These are phyloP conservation scores for Drosophila bifasciata DNA, from an alignment of 1,140 invertebrate genomes.

Conservation along the genomic window DNA sequence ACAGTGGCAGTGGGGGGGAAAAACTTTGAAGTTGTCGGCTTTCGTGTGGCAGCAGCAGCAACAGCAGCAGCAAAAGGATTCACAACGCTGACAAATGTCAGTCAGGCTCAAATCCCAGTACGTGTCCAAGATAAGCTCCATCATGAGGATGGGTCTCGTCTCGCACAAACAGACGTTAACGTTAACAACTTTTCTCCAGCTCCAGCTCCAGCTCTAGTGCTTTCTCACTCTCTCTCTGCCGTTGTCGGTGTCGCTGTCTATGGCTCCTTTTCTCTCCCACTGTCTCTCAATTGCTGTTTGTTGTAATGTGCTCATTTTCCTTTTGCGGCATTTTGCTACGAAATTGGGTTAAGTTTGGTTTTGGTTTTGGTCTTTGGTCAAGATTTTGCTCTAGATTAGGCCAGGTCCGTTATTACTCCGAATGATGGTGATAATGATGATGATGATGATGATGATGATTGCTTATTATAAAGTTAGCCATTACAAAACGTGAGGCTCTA, in stretches of 20 bases:
- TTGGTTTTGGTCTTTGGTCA: conserved; percentile 41
- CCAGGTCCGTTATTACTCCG: conserved; percentile 26
- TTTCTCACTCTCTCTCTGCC: conserved; percentile 23
- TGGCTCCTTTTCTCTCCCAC: not conserved
- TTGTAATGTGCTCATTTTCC: conserved; percentile 81
- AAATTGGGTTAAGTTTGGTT: conserved; percentile 75
- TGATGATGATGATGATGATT: conserved; percentile 21
- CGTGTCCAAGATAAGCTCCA: conserved; percentile 70
- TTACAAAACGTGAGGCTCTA: not conserved
- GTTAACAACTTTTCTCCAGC: conserved; percentile 34
- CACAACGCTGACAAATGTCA: conserved; percentile 73
- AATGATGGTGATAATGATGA: conserved; percentile 39
- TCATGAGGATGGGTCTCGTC: conserved; percentile 26
- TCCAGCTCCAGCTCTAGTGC: conserved; percentile 2
- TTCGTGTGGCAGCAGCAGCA: conserved; percentile 24
- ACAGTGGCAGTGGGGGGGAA: conserved; percentile 1
- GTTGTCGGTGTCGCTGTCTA: conserved; percentile 1
- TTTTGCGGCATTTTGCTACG: conserved; percentile 54
- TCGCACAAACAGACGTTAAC: not conserved
- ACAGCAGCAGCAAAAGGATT: conserved; percentile 58
- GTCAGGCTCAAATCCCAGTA: conserved; percentile 71
- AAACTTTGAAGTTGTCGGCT: conserved; percentile 51
- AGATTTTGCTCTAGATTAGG: conserved; percentile 70
- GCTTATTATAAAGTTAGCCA: conserved; percentile 58
- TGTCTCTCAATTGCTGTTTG: conserved; percentile 4